These are phyloP conservation scores for Nothura maculosa DNA, from an alignment of 2,797 vertebrate genomes.

Conservation along the genomic window DNA sequence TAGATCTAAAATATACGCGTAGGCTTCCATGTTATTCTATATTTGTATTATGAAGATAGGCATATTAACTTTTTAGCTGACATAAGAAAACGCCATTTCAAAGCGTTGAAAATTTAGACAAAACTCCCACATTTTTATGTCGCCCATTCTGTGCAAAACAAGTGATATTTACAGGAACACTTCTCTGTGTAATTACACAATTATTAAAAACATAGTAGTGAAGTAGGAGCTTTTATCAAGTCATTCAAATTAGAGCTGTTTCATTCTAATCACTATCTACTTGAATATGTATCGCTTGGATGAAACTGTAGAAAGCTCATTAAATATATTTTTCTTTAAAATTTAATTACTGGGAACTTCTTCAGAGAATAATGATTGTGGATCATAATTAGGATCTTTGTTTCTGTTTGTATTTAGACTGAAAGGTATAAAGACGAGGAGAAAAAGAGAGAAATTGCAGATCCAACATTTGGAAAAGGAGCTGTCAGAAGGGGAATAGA, in stretches of 20 bases:
- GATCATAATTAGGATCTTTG: constrained; percentile 83
- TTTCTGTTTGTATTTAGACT: constrained; percentile 77
- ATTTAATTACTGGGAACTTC: constrained; percentile 84
- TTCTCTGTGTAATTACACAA: constrained; percentile 81
- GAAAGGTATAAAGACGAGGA: constrained; percentile 78
- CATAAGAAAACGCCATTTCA: constrained; percentile 66
- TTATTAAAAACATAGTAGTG: constrained; percentile 82
- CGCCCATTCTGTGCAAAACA: constrained; percentile 74
- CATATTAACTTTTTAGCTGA: constrained; percentile 75
- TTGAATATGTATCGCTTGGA: constrained; percentile 78
- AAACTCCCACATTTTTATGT: constrained; percentile 61
- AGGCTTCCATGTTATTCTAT: neutral
- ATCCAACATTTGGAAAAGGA: constrained; percentile 67
- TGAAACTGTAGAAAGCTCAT: constrained; percentile 80
- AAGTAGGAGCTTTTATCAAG: constrained; percentile 82
- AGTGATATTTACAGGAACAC: constrained; percentile 79
- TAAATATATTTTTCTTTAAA: constrained; percentile 83
- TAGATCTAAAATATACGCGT: neutral
- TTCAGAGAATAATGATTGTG: constrained; percentile 79
- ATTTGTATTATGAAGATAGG: constrained; percentile 50
- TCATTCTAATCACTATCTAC: constrained; percentile 81
- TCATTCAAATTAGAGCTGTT: constrained; percentile 82
- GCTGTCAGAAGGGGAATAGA: constrained; percentile 42
- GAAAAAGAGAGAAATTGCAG: constrained; percentile 79
- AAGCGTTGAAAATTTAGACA: constrained; percentile 68